Conservation (phyloP, 1,140 invertebrate species). For the Cotesia vestalis region DNA sequence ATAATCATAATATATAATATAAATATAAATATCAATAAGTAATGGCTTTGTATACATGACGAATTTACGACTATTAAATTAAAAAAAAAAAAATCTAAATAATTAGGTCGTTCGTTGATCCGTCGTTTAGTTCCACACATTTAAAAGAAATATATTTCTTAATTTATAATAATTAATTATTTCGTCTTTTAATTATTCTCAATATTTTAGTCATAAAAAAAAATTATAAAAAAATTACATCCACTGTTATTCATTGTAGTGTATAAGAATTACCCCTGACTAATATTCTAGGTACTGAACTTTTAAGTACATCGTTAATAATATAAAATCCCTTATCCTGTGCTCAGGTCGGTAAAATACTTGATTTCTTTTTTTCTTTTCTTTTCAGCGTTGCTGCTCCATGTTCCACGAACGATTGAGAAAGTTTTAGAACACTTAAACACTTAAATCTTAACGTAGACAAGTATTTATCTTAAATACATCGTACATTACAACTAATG, state of each 20-base stretch:
- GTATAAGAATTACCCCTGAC: slow-evolving; percentile 1
- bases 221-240: too few species aligned
- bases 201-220: too few species aligned
- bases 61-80: neutral
- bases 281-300: slow-evolving; percentile 12
- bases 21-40: slow-evolving; percentile 16
- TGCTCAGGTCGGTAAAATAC: slow-evolving; percentile 14
- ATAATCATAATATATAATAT: neutral
- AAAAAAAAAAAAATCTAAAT: neutral
- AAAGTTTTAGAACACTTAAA: slow-evolving; percentile 9
- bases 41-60: slow-evolving; percentile 6
- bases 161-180: too few species aligned
- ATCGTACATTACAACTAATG: slow-evolving; percentile 32
- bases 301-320: slow-evolving; percentile 23
- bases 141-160: slow-evolving; percentile 7
- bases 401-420: neutral
- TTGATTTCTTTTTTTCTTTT: neutral
- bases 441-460: slow-evolving; percentile 27
- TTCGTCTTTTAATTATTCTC: neutral
- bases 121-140: slow-evolving; percentile 3
- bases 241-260: neutral
- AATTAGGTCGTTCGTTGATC: neutral
- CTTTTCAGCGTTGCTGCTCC: neutral
- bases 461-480: slow-evolving; percentile 23
- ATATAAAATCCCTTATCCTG: slow-evolving; percentile 9